Percentiles rank a stretch among this genome's conserved stretches.
Evolutionary conservation across 2,113 vertebrate genomes (phyloP).

Genomic region (Indicator maculatus): DNA sequence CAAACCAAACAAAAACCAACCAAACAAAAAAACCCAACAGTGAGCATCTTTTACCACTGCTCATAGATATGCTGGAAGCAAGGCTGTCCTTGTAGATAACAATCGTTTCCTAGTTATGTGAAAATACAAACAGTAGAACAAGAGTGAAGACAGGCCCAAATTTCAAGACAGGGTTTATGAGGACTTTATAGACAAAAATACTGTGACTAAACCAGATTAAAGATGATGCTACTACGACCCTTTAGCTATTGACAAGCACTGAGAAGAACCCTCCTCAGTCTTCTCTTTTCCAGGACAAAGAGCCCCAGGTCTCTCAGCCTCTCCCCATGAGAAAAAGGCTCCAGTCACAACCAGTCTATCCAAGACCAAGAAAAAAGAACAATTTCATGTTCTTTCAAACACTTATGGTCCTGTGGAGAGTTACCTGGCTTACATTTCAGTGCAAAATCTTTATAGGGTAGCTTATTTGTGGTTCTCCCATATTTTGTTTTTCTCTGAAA

Average conservation of each 20-base stretch:
- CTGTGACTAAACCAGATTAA: background rate
- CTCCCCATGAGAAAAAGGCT: no score
- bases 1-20: no score
- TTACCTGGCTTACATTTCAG: background rate
- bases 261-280: no score
- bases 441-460: background rate
- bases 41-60: background rate
- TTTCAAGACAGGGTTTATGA: background rate
- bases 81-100: background rate
- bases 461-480: background rate
- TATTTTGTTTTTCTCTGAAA: background rate
- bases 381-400: background rate
- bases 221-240: background rate
- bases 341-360: background rate
- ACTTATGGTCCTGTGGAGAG: accelerated
- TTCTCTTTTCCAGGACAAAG: no score
- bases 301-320: no score
- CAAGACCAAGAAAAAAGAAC: background rate
- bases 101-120: background rate
- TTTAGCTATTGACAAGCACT: no score
- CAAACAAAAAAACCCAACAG: background rate
- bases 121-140: background rate
- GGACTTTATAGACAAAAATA: background rate
- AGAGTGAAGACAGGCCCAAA: background rate
- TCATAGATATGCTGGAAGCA: background rate